Base-by-base conservation (phyloP, 1,140 invertebrate genomes). In the Caenorhabditis brenneri region DNA sequence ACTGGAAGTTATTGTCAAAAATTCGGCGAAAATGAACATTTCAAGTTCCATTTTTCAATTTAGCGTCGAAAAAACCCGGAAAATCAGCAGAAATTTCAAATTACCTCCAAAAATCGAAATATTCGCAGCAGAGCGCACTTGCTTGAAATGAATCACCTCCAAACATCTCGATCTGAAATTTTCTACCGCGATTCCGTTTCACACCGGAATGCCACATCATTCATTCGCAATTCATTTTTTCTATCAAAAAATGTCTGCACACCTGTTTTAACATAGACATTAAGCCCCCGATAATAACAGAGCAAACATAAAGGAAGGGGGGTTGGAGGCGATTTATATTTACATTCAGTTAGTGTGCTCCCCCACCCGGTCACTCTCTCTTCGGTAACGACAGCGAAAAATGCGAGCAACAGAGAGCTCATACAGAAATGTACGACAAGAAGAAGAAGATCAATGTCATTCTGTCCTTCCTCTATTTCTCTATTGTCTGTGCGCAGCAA, bases 381-480 rank as follows among this genome's bases (percentile, higher is more conserved):
- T n/a, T n/a, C 10, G 31, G n/a, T 65, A 36, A 15, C 60, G 15
- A n/a, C 15, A 16, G 49, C 15, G 16, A 74, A 74, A 74, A 39
- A 74, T 74, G 65, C 65, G 33, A 29, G 7, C 15, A 3, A 65
- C 10, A 22, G 58, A 16, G n/a, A 27, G 58, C 58, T 74, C 65
- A 74, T 74, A 74, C 36, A 74, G 19, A 74, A 74, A 74, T 74
- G 65, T 74, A 74, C 65, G n/a, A 42, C 31, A n/a, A n/a, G n/a
- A 9, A 58, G 55, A 58, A 31, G 19, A 33, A 65, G 60, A 65
- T 65, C 31, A 24, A 42, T 74, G 27, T 74, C 65, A 74, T 74
- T 74, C 29, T 22, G 3, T 36, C 19, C 36, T 7, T 65, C 31
- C 22, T 42, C 65, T 74, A 42, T 42, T 42, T 74, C 65, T 74